phyloP scores from a whole-genome alignment of 2,888 invertebrate genomes.

The Synergus laeviventris region DNA sequence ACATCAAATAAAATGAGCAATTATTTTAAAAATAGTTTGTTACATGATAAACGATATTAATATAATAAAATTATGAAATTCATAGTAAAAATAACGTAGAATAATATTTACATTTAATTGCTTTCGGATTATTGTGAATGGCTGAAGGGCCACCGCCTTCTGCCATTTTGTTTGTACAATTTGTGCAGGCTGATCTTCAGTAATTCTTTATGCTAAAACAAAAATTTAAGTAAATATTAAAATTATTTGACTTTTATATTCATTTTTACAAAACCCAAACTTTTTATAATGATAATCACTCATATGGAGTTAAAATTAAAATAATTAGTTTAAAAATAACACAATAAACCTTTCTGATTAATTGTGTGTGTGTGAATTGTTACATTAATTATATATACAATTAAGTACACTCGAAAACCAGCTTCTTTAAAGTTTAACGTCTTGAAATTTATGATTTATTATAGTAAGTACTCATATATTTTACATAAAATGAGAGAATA shows the following conservation, averaged over 20 bases:
- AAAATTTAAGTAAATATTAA: background rate
- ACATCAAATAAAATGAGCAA: slow-evolving; percentile 23
- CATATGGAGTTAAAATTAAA: too few relatives aligned
- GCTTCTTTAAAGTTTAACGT: too few relatives aligned
- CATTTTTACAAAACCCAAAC: too few relatives aligned
- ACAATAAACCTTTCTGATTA: too few relatives aligned
- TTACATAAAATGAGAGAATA: background rate
- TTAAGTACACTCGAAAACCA: too few relatives aligned
- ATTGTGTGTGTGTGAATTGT: too few relatives aligned
- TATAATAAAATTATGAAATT: slow-evolving; percentile 28
- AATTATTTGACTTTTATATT: too few relatives aligned
- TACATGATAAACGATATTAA: background rate
- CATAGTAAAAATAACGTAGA: slow-evolving; percentile 33
- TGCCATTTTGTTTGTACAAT: slow-evolving; percentile 67
- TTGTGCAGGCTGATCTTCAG: slow-evolving; percentile 15
- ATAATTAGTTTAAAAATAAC: too few relatives aligned
- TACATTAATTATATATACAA: too few relatives aligned
- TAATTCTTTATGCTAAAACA: slow-evolving; percentile 42
- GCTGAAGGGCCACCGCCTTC: slow-evolving; percentile 72
- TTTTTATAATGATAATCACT: too few relatives aligned
- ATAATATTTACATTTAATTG: slow-evolving; percentile 68
- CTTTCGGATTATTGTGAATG: slow-evolving; percentile 70
- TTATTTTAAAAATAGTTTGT: slow-evolving; percentile 1
- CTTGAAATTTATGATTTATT: too few relatives aligned
- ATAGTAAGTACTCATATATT: too few relatives aligned